These are phyloP conservation scores for Bombus vancouverensis DNA, from an alignment of 1,140 invertebrate species.

Conservation along the genomic window DNA sequence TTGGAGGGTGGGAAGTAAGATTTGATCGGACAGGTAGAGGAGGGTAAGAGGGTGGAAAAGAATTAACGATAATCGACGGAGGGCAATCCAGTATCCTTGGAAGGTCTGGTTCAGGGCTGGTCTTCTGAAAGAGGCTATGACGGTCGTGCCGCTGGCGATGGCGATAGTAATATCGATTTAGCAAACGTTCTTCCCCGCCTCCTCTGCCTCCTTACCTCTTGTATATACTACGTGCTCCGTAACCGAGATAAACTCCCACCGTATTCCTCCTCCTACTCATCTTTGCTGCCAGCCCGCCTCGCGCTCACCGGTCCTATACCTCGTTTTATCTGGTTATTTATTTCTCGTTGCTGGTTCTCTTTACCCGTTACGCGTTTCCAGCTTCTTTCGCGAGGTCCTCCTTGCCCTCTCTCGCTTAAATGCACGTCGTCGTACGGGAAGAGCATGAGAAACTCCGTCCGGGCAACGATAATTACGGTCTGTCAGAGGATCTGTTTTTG, in stretches of 20 bases:
- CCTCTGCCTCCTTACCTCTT: conserved; percentile 51
- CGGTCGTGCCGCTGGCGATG: conserved; percentile 58
- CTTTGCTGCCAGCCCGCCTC: neutral
- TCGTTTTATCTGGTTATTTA: conserved; percentile 54
- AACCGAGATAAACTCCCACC: conserved; percentile 66
- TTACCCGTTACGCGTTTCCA: conserved; percentile 41
- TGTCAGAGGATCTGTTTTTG: neutral
- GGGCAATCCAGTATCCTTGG: conserved; percentile 15
- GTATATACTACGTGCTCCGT: conserved; percentile 56
- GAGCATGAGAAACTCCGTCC: neutral
- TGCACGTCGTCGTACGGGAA: neutral
- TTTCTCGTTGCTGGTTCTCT: conserved; percentile 44
- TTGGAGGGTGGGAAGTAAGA: neutral
- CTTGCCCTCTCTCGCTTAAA: neutral
- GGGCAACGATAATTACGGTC: conserved; percentile 18
- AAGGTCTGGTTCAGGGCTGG: conserved; percentile 61
- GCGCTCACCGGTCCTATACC: conserved; percentile 21
- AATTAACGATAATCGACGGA: conserved; percentile 66
- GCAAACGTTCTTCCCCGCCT: conserved; percentile 55
- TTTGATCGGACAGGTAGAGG: neutral
- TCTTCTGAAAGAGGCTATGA: conserved; percentile 41
- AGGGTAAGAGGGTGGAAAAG: neutral
- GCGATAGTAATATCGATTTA: conserved; percentile 75
- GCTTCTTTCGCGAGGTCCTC: conserved; percentile 9
- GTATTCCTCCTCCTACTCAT: conserved; percentile 39